phyloP scores from a whole-genome alignment of 2,888 invertebrate species.

The Leptopilina syphax region DNA sequence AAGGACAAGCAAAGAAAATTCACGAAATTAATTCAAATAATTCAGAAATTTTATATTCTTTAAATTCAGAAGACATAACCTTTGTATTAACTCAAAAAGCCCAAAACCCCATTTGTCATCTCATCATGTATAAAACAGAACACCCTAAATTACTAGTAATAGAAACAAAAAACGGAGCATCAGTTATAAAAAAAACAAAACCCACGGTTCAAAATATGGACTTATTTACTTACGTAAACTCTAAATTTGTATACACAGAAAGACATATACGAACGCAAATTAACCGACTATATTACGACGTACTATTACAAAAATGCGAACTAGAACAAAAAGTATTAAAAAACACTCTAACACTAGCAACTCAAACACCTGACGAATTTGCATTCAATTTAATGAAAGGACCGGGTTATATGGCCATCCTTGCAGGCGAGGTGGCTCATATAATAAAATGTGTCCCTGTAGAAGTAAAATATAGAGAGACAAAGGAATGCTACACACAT shows the following conservation, averaged over 20 bases:
- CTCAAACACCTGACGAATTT: too few relatives aligned
- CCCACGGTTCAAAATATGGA: background rate
- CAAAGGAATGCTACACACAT: too few relatives aligned
- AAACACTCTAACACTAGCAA: too few relatives aligned
- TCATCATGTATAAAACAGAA: background rate
- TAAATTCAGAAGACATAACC: background rate
- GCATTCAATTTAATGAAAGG: too few relatives aligned
- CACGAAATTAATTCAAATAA: background rate
- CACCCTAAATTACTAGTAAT: conserved; percentile 3
- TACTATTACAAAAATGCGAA: background rate
- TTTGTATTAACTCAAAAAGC: background rate
- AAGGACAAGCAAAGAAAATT: conserved; percentile 43
- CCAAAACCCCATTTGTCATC: background rate
- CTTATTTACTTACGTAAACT: background rate
- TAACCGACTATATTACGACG: background rate
- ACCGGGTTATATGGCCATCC: too few relatives aligned
- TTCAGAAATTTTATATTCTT: conserved; percentile 37
- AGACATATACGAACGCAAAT: background rate
- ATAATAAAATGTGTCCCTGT: too few relatives aligned
- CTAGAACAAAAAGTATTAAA: too few relatives aligned
- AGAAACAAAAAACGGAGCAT: background rate
- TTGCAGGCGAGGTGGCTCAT: too few relatives aligned
- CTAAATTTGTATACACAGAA: background rate
- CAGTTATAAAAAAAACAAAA: background rate
- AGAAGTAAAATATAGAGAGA: too few relatives aligned